A percentile compares a stretch with the other conserved stretches of the same genome.
These are phyloP conservation scores for Lagodon rhomboides DNA, from an alignment of 2,797 vertebrate genomes.

Conservation along the genomic window DNA sequence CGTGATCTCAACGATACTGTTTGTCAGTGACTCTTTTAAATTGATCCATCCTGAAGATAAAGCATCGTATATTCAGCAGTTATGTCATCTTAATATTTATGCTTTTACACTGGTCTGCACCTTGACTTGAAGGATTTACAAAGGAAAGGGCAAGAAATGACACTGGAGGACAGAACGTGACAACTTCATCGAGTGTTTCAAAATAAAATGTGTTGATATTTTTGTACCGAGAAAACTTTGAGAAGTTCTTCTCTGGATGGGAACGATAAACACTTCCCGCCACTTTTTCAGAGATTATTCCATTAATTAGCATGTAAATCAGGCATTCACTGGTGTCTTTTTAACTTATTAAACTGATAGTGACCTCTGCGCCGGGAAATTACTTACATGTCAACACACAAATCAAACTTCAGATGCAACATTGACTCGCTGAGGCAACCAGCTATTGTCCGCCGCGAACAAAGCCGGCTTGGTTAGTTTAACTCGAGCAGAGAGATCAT, in stretches of 20 bases:
- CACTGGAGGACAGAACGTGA: not conserved
- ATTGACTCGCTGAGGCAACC: not conserved
- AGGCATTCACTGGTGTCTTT: slow-evolving; percentile 3
- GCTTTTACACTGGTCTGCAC: too few relatives aligned
- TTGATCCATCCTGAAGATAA: too few relatives aligned
- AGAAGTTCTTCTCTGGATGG: not conserved
- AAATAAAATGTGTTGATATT: not conserved
- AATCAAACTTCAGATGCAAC: slow-evolving; percentile 37
- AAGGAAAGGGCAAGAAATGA: not conserved
- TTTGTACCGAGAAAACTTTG: not conserved
- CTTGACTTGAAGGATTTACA: not conserved
- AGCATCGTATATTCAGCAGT: too few relatives aligned
- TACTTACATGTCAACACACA: slow-evolving; percentile 66
- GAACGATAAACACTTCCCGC: not conserved
- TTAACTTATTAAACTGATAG: slow-evolving; percentile 43
- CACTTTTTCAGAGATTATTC: slow-evolving; percentile 6
- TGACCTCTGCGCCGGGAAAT: slow-evolving; percentile 52
- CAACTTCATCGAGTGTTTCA: not conserved
- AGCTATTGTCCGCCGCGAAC: slow-evolving; percentile 42
- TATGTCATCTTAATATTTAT: too few relatives aligned
- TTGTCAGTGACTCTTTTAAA: too few relatives aligned
- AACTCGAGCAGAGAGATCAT: not conserved
- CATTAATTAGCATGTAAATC: slow-evolving; percentile 38
- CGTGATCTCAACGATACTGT: too few relatives aligned
- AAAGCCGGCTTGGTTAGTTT: slow-evolving; percentile 36